Evolutionary conservation across 2,113 vertebrate species (phyloP).

Genomic region (Tenrec ecaudatus): DNA sequence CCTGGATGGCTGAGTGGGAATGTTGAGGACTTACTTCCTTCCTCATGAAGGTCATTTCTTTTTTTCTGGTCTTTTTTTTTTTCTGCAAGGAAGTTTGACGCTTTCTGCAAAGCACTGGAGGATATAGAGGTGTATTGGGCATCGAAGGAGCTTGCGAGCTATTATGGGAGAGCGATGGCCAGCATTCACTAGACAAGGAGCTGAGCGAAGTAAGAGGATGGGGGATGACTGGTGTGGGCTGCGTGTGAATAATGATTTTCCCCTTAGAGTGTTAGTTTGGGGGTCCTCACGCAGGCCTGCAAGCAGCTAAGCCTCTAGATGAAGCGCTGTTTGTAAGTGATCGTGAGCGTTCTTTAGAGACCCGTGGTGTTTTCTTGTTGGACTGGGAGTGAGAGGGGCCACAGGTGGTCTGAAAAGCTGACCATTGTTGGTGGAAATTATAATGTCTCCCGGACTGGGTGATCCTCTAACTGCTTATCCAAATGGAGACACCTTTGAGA

Average conservation of each 20-base stretch:
- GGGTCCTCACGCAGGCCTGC: neutral
- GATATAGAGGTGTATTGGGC: neutral
- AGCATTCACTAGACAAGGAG: neutral
- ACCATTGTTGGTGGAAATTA: neutral
- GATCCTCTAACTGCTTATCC: neutral
- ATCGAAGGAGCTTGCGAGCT: neutral
- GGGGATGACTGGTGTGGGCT: neutral
- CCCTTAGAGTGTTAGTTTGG: neutral
- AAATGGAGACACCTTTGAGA: neutral
- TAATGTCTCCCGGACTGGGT: neutral
- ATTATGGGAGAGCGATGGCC: neutral
- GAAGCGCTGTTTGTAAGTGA: neutral
- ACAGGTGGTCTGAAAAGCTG: neutral
- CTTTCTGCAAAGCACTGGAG: neutral
- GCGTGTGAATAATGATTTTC: neutral
- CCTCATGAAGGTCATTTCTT: neutral
- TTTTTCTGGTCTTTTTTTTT: too few species aligned
- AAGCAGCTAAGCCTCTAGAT: neutral
- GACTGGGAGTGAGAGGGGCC: neutral
- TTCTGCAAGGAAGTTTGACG: neutral
- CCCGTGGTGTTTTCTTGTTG: neutral
- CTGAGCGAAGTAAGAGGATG: neutral
- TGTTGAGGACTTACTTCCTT: neutral
- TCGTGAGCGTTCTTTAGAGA: neutral
- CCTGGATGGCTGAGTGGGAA: neutral